Evolutionary conservation across 2,888 invertebrate species (phyloP), one percentile per base, ranked within the genome.

Genomic region (Diachrysia chrysitis): DNA sequence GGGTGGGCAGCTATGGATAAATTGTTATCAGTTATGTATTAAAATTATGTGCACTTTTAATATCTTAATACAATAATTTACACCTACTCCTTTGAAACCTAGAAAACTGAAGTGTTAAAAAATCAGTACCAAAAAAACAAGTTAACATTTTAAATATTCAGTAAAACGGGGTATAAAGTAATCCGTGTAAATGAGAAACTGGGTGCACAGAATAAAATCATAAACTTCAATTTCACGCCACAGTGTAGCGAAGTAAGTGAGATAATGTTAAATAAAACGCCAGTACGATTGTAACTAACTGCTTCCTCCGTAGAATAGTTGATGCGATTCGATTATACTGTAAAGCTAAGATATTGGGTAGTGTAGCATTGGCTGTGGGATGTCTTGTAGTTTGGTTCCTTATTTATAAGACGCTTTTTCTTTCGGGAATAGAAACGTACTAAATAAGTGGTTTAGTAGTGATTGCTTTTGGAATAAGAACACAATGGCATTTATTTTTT

Each of bases 251-350:
- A 29, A 69, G 58, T 72, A 75, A 82, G 75, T 75, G 57, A 73
- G 71, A 75, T 79, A 76, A 73, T 74, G 77, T 66, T 82, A 78
- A 66, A 75, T 69, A 81, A 80, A 77, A 71, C 63, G 78, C 67
- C 78, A 80, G 75, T 48, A 51, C 63, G 58, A 81, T 82, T 82
- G 81, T 77, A 81, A 81, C 66, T 82, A 82, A 81, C 83, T 82
- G 78, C 83, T 46, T 65, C 53, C 42, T 68, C 21, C 60, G 48
- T 54, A 42, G 59, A 29, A 51, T 58, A 69, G 71, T 69, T 72
- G 61, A 82, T 74, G 71, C 60, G 66, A 69, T 82, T 82, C 69
- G 78, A 75, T 80, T 72, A 82, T 48, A 12, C 61, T 71, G 66
- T 53, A 55, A 53, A 66, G 64, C 66, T 77, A 59, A 66, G 16